A percentile compares a stretch with the other conserved stretches of the same genome.
Conservation (phyloP, 2,113 vertebrate genomes). For the Sylvicapra grimmia region DNA sequence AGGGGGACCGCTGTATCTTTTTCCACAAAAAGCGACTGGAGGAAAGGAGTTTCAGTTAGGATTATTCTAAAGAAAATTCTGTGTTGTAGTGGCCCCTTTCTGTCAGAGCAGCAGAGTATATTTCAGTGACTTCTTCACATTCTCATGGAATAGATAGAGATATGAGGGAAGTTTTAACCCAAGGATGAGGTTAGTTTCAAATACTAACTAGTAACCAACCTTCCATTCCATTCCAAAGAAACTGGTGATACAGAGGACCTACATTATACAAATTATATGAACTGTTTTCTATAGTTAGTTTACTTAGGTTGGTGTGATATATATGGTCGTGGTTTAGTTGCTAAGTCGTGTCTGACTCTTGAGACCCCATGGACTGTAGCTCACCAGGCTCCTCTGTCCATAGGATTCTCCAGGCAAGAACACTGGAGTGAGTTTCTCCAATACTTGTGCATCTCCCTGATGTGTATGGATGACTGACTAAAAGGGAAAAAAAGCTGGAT, state of each 20-base stretch:
- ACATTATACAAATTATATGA: conserved; percentile 66
- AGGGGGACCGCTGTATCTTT: not conserved
- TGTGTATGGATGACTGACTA: conserved; percentile 70
- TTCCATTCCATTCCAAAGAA: conserved; percentile 31
- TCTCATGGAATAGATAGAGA: not conserved
- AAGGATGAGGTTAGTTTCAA: conserved; percentile 53
- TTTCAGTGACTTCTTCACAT: not conserved
- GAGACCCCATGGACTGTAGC: not conserved
- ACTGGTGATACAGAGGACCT: conserved; percentile 75
- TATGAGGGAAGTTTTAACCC: conserved; percentile 56
- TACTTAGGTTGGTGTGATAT: conserved; percentile 64
- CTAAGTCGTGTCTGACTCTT: not conserved
- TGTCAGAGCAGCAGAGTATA: not conserved
- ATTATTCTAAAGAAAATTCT: not conserved
- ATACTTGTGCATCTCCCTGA: conserved; percentile 71
- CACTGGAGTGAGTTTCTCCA: conserved; percentile 31
- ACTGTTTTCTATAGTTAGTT: conserved; percentile 70
- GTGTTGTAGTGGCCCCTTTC: not conserved
- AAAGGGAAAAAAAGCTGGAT: not conserved
- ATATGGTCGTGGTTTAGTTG: conserved; percentile 53
- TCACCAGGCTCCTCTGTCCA: not conserved
- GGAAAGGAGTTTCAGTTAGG: not conserved
- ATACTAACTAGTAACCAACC: not conserved
- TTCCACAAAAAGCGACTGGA: not conserved
- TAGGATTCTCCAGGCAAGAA: not conserved